These are phyloP conservation scores for Vanessa cardui DNA, from an alignment of 2,888 invertebrate genomes.

Conservation along the genomic window DNA sequence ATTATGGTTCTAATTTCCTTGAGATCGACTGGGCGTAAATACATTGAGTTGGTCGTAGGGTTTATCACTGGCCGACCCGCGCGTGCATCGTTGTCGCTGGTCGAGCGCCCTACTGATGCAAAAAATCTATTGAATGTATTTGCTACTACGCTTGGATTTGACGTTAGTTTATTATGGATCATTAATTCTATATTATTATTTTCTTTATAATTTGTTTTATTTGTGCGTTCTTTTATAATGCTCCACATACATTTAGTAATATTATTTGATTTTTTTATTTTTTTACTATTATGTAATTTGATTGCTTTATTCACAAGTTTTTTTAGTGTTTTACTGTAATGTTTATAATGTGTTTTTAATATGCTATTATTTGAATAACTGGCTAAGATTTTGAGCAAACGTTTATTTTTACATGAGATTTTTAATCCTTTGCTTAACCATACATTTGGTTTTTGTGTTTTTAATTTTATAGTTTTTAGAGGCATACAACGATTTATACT, in stretches of 20 bases:
- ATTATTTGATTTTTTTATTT: too few species aligned
- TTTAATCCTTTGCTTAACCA: conserved; percentile 4
- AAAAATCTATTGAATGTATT: conserved; percentile 15
- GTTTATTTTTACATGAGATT: conserved; percentile 1
- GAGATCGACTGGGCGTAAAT: background rate
- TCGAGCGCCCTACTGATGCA: conserved; percentile 14
- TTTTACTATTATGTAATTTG: too few species aligned
- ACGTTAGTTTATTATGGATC: conserved; percentile 7
- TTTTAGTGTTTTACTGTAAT: too few species aligned
- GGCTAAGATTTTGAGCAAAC: background rate
- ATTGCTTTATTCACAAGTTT: too few species aligned
- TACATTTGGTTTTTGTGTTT: conserved; percentile 1
- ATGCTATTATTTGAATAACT: too few species aligned
- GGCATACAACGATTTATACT: conserved; percentile 26
- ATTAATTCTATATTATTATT: background rate
- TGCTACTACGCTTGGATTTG: background rate
- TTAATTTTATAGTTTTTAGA: conserved; percentile 6
- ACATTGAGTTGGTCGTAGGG: background rate
- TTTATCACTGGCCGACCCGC: conserved; percentile 27
- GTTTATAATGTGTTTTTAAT: too few species aligned
- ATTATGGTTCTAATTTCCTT: background rate
- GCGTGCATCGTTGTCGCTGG: conserved; percentile 16
- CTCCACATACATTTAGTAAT: too few species aligned
- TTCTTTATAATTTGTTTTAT: too few species aligned
- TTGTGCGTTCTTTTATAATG: too few species aligned